Evolutionary conservation across 2,888 invertebrate species (phyloP).

Genomic region (Pteria penguin): DNA sequence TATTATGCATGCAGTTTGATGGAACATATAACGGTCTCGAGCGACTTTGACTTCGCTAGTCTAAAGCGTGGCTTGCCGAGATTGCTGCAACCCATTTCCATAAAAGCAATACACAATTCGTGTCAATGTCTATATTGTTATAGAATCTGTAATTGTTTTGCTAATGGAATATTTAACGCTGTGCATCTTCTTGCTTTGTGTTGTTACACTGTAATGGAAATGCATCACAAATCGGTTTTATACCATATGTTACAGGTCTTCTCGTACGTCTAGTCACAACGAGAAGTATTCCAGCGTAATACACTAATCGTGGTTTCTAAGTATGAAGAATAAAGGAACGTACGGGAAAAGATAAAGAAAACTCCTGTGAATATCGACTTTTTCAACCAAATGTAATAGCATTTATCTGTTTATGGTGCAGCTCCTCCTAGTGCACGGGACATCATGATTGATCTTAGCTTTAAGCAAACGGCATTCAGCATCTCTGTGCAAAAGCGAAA

Average conservation of each 20-base stretch:
- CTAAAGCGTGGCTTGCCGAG: neutral
- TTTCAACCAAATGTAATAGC: neutral
- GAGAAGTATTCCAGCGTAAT: neutral
- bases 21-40: neutral
- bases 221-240: no score
- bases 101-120: neutral
- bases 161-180: neutral
- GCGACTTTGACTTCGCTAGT: neutral
- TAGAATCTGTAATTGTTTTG: neutral
- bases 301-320: neutral
- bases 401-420: neutral
- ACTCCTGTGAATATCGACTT: neutral
- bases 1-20: neutral
- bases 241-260: neutral
- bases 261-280: no score
- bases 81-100: neutral
- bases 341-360: neutral
- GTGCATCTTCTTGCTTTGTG: neutral
- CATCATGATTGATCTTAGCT: neutral
- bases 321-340: neutral
- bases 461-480: neutral
- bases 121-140: neutral
- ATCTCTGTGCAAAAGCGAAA: neutral
- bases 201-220: neutral
- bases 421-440: neutral